phyloP scores from a whole-genome alignment of 2,797 vertebrate genomes.

The Chaunax sp. region DNA sequence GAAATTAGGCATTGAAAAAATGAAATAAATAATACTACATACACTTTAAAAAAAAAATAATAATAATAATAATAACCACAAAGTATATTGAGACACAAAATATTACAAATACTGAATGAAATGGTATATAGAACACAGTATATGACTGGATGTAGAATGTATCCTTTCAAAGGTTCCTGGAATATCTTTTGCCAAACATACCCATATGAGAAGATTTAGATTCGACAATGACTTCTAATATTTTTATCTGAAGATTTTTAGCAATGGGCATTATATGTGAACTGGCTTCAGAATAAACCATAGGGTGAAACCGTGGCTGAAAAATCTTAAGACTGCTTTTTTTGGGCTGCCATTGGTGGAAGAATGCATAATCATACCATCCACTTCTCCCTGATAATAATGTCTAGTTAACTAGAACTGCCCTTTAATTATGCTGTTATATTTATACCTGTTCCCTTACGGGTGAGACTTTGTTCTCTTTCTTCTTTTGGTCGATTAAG shows the following conservation, averaged over 20 bases:
- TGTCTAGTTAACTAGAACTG: constrained; percentile 16
- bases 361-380: neutral
- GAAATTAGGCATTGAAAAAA: too few species aligned
- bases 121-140: neutral
- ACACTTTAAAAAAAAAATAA: neutral
- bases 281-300: too few species aligned
- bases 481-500: constrained; percentile 34
- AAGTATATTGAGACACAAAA: neutral
- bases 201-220: neutral
- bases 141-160: neutral
- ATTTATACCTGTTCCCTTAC: constrained; percentile 13
- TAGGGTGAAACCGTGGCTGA: too few species aligned
- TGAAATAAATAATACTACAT: too few species aligned
- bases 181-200: neutral
- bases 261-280: too few species aligned
- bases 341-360: too few species aligned
- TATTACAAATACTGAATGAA: neutral
- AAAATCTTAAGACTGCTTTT: too few species aligned
- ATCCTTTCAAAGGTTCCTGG: neutral
- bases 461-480: constrained; percentile 33
- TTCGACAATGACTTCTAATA: neutral
- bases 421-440: neutral
- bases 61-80: too few species aligned
- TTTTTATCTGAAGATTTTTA: neutral
- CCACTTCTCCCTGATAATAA: neutral